phyloP scores from a whole-genome alignment of 2,113 vertebrate species.

The Pogona vitticeps region DNA sequence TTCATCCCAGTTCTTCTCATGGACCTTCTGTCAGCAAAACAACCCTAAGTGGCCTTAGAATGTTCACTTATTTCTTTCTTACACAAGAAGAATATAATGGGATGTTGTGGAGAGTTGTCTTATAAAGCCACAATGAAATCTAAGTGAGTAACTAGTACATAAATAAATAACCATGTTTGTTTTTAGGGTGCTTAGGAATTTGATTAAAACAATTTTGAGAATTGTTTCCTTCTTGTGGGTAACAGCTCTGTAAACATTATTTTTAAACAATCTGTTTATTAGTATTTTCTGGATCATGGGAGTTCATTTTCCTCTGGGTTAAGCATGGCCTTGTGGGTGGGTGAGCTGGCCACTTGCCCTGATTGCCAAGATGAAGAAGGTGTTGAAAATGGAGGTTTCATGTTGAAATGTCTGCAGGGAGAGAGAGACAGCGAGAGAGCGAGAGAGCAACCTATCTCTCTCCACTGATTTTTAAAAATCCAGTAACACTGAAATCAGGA shows the following conservation, averaged over 20 bases:
- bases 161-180: too few relatives aligned
- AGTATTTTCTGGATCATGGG: background rate
- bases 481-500: background rate
- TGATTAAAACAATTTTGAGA: background rate
- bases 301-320: background rate
- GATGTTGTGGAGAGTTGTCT: too few relatives aligned
- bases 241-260: background rate
- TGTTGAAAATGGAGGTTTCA: background rate
- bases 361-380: too few relatives aligned
- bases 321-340: background rate
- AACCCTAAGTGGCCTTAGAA: too few relatives aligned
- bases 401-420: background rate
- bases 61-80: too few relatives aligned
- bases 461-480: background rate
- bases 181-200: background rate
- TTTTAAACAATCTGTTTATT: background rate
- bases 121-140: too few relatives aligned
- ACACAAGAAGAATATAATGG: too few relatives aligned
- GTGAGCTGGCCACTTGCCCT: too few relatives aligned
- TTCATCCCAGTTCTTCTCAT: too few relatives aligned
- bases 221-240: background rate
- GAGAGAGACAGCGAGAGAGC: too few relatives aligned
- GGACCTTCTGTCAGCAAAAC: too few relatives aligned
- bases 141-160: too few relatives aligned
- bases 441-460: background rate